These are phyloP conservation scores for Timandra comae DNA, from an alignment of 2,888 invertebrate genomes.

Conservation along the genomic window DNA sequence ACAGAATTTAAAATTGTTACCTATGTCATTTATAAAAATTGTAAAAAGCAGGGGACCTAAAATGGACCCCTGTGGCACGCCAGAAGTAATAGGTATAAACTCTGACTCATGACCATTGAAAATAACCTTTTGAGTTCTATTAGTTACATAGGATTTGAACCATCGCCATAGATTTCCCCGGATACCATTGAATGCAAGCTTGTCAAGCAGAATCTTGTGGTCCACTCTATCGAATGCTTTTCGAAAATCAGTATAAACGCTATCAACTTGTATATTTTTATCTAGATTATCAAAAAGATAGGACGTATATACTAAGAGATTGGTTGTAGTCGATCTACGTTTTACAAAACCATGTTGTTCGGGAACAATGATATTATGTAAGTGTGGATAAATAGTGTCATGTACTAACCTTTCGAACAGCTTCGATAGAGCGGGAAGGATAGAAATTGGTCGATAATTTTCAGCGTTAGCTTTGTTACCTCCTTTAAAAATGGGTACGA, in stretches of 20 bases:
- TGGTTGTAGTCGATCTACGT: slow-evolving; percentile 13
- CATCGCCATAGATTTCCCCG: slow-evolving; percentile 8
- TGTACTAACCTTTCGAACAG: slow-evolving; percentile 16
- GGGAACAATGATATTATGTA: slow-evolving; percentile 12
- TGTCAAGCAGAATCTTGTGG: slow-evolving; percentile 4
- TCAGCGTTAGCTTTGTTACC: slow-evolving; percentile 1
- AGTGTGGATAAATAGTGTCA: slow-evolving; percentile 8
- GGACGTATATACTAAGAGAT: slow-evolving; percentile 1
- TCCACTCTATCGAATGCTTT: slow-evolving; percentile 12
- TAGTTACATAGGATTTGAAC: slow-evolving; percentile 7
- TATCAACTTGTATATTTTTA: slow-evolving; percentile 6
- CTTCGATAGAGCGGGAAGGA: slow-evolving; percentile 14
- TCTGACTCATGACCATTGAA: slow-evolving; percentile 3
- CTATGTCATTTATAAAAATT: too few species aligned
- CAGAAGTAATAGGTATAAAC: slow-evolving; percentile 3
- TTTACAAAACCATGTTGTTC: slow-evolving; percentile 22
- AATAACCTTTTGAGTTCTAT: slow-evolving; percentile 8
- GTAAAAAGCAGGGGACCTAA: background rate
- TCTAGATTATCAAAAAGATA: background rate
- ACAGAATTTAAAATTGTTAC: background rate
- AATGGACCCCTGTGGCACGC: slow-evolving; percentile 11
- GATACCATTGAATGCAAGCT: slow-evolving; percentile 5
- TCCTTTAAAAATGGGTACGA: background rate
- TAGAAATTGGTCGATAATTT: slow-evolving; percentile 12
- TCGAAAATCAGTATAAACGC: slow-evolving; percentile 8